Base-by-base conservation (phyloP, 2,888 invertebrate genomes). In the Thereva nobilitata region DNA sequence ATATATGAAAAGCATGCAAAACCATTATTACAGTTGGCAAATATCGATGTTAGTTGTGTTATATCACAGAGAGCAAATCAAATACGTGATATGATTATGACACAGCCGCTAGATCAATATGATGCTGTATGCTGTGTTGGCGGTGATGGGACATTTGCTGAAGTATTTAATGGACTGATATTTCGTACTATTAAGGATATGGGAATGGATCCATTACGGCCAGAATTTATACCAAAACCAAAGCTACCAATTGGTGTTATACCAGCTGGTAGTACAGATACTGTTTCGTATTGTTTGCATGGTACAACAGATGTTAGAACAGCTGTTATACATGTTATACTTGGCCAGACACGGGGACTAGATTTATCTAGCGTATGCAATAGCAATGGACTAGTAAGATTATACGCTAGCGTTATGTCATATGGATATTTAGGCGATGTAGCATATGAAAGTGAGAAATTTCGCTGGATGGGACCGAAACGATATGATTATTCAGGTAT, bases 371-470 rank as follows among this genome's bases (percentile, higher is more conserved):
- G 91, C 64, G 88, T 93, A 6, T 74, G 75, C 67, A 84, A 84
- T 74, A 87, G 88, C 76, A 84, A 85, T 64, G 83, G 83, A 45
- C 77, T 85, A 50, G 77, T 89, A 53, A 83, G 88, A 64, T 86
- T 91, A 72, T 91, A 89, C 75, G 89, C 90, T 10, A 90, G 91
- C 72, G 86, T 91, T 54, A 83, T 92, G 70, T 91, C 90, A 68
- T 94, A 93, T 77, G 94, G 94, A 1, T 94, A 90, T 80, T 85
- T 93, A 73, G 94, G 93, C 3, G 93, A 94, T 79, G 87, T 91
- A 44, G 85, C 92, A 23, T 83, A 86, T 68, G 89, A 91, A 74
- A 92, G 92, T 75, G 93, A 93, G 74, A 86, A 86, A 69, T 87
- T 90, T 73, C 84, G 93, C 52, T 93, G 92, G 90, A 89, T 94